Base-by-base conservation (phyloP, 2,113 vertebrate species). In the Proteles cristata region DNA sequence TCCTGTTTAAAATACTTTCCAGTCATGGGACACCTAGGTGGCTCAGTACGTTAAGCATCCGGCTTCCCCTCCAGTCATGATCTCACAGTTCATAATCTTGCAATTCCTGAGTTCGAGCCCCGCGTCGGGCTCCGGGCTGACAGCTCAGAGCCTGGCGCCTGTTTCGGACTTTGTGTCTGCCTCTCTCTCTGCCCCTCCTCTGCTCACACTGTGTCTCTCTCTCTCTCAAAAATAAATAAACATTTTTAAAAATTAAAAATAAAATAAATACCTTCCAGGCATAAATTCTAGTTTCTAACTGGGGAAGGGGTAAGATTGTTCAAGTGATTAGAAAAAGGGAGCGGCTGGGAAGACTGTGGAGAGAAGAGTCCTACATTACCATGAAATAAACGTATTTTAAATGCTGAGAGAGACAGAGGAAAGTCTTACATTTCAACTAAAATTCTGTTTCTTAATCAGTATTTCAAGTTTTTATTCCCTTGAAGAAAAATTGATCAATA, bases 241-340 rank as follows among this genome's bases (percentile, higher is more conserved):
- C 58, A 61, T 61, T 55, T 58, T 21, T 23, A 61, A 61, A 58
- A 61, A 61, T 21, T 58, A 61, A 61, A 61, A 61, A 61, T 25
- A 23, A 58, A 58, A 58, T 69, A 28, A 90, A 58, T 73, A 23
- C 77, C 90, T 90, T 84, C 53, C 53, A 69, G 17, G 53, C 88
- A 74, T 65, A 88, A 91, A 96, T 94, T 66, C 58, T 77, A 17
- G 21, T 93, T 90, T 73, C 58, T 61, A 79, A 48, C 35, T 76
- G 53, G 35, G 39, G 16, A 85, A n/a, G 15, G 19, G 7, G 6
- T 50, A 35, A 79, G 58, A 93, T 65, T 66, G 19, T 95, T 91
- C n/a, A 66, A 48, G 35, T 91, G n/a, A 66, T 39, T 76, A 61
- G 14, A 69, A 87, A 28, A 43, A 58, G 58, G 28, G 81, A 92